Evolutionary conservation across 2,888 invertebrate species (phyloP), one percentile per base, ranked within the genome.

Genomic region (Drosophila macrospina): DNA sequence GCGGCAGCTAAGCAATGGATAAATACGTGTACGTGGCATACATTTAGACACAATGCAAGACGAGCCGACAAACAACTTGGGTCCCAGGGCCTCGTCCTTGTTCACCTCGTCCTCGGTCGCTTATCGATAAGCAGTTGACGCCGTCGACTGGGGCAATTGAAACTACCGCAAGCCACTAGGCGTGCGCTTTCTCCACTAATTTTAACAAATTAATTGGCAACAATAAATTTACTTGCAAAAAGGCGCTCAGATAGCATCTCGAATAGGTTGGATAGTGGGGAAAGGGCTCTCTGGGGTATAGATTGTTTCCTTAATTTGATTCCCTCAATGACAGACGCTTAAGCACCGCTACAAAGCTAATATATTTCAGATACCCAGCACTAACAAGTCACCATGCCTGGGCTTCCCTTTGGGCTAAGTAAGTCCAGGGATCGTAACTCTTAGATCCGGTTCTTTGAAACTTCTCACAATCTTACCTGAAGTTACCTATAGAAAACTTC

Each of bases 191-290:
- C 64, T 84, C 85, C 67, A 88, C 87, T 90, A 89, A 89, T 88
- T 89, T 90, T 90, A 90, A 90, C 89, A 90, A 89, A 89, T 90
- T 89, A 89, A 89, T 89, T 90, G 90, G 90, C 87, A 86, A 86
- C 90, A 86, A 89, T 89, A 90, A 89, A 89, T 89, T 88, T 41
- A 57, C 73, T 80, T 77, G 86, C 82, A 76, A 88, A 88, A 85
- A 88, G 82, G 89, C 87, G 82, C 66, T 59, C 75, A 65, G 85
- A 88, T 86, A 86, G 69, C 59, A 86, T 88, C 85, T 64, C 65
- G 51, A 61, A 55, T 30, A 39, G 55, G 54, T 45, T 45, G 24
- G 39, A 50, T 74, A 39, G 51, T 10, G n/a, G 13, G 13, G 16
- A 6, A 13, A 6, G 32, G 1, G 8, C 30, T 0, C 16, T 32